phyloP scores from a whole-genome alignment of 2,888 invertebrate species.

The Pseudococcus longispinus region DNA sequence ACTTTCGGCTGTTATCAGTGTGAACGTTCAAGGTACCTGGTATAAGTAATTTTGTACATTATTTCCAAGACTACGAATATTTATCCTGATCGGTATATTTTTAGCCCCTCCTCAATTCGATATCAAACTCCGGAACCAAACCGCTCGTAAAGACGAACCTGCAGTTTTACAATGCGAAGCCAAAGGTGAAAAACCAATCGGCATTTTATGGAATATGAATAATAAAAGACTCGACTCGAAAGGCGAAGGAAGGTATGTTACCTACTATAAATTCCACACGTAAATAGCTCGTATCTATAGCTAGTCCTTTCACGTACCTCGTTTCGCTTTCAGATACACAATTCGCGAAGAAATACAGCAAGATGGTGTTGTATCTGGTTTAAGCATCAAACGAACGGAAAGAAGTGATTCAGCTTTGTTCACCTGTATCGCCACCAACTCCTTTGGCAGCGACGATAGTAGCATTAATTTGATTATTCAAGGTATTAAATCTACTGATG shows the following conservation, averaged over 20 bases:
- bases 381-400: slow-evolving; percentile 89
- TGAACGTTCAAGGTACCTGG: slow-evolving; percentile 85
- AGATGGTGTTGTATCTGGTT: slow-evolving; percentile 85
- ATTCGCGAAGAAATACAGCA: slow-evolving; percentile 81
- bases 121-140: slow-evolving; percentile 89
- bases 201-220: slow-evolving; percentile 94
- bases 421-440: slow-evolving; percentile 91
- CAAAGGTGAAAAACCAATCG: slow-evolving; percentile 93
- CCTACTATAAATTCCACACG: neutral
- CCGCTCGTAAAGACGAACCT: slow-evolving; percentile 87
- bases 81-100: slow-evolving; percentile 59
- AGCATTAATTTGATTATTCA: slow-evolving; percentile 94
- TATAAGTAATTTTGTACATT: neutral
- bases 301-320: slow-evolving; percentile 63
- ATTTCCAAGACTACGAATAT: neutral
- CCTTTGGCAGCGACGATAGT: slow-evolving; percentile 93
- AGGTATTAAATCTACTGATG: slow-evolving; percentile 67
- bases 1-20: slow-evolving; percentile 89
- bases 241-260: slow-evolving; percentile 74
- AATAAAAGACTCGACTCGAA: slow-evolving; percentile 90
- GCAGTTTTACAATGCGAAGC: slow-evolving; percentile 91
- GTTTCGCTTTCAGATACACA: slow-evolving; percentile 62
- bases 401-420: slow-evolving; percentile 87
- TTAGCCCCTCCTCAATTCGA: slow-evolving; percentile 91
- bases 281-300: neutral